Evolutionary conservation across 1,140 invertebrate genomes (phyloP).

Genomic region (Drosophila carrolli): DNA sequence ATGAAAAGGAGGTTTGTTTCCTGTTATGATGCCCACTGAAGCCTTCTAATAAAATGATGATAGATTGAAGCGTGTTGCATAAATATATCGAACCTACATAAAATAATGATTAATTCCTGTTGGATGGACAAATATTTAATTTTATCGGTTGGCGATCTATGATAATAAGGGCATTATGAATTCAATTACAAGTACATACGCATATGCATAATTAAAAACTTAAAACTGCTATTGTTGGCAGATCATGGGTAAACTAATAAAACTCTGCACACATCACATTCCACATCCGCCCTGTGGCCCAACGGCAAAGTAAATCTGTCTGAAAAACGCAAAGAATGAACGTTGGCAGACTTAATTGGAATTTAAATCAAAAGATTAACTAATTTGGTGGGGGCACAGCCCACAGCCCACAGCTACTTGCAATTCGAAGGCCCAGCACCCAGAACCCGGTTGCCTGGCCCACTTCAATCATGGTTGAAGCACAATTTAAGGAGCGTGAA

Average conservation of each 20-base stretch:
- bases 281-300: slow-evolving; percentile 8
- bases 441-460: neutral
- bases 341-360: slow-evolving; percentile 31
- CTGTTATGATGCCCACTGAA: neutral
- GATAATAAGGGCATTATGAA: neutral
- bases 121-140: too few species aligned
- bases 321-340: slow-evolving; percentile 13
- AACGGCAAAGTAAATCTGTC: slow-evolving; percentile 17
- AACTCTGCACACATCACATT: neutral
- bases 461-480: slow-evolving; percentile 37
- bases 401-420: neutral
- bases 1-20: neutral
- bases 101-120: too few species aligned
- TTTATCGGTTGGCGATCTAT: neutral
- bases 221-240: neutral
- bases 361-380: slow-evolving; percentile 59
- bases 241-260: neutral
- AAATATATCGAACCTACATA: too few species aligned
- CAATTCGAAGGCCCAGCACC: too few species aligned
- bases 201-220: neutral
- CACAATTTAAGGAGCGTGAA: slow-evolving; percentile 59
- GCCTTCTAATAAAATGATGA: neutral
- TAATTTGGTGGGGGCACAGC: slow-evolving; percentile 10
- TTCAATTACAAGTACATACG: neutral
- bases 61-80: neutral